Base-by-base conservation (phyloP, 2,797 vertebrate species). In the Myotis pilosus region DNA sequence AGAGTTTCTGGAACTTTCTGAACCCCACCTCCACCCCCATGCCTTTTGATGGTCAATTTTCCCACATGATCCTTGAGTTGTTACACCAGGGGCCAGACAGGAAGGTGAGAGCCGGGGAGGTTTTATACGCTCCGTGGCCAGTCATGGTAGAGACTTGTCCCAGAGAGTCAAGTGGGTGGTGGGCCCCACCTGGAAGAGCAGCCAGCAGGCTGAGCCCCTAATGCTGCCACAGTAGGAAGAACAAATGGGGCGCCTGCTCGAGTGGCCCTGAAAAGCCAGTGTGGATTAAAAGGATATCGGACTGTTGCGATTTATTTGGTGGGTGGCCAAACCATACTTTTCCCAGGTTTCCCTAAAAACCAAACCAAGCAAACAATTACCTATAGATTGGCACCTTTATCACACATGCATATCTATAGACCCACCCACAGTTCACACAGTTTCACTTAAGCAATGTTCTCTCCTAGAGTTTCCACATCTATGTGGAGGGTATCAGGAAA, bases 401-500 rank as follows among this genome's bases (percentile, higher is more conserved):
- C 51, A 17, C n/a, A 6, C 2, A 17, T 33, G 55, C 74, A 49
- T 68, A 16, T 69, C 62, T 47, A 8, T 5, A 71, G 78, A 71
- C 57, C 28, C 12, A 28, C 44, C 38, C 87, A 33, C 10, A 19
- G 8, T 41, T 84, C 28, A 68, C 30, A 36, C 51, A 44, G 55
- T 78, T 82, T 57, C 74, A 86, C 41, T 80, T 36, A 55, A 80
- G 75, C 38, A 53, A 3, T 51, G 33, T 68, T 82, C 33, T 55
- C 25, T 49, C 69, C 72, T 60, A 1, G 36, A 44, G 36, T 91
- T 94, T 75, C 78, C 20, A 76, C 49, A 16, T 68, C 19, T 15
- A 0, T 64, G 57, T 74, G 23, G 83, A 68, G 72, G 38, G n/a
- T 33, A 47, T 5, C 74, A 51, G 55, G 87, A 83, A 51, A 87